Conservation (phyloP, 2,888 invertebrate genomes). For the Leucophenga montana region DNA sequence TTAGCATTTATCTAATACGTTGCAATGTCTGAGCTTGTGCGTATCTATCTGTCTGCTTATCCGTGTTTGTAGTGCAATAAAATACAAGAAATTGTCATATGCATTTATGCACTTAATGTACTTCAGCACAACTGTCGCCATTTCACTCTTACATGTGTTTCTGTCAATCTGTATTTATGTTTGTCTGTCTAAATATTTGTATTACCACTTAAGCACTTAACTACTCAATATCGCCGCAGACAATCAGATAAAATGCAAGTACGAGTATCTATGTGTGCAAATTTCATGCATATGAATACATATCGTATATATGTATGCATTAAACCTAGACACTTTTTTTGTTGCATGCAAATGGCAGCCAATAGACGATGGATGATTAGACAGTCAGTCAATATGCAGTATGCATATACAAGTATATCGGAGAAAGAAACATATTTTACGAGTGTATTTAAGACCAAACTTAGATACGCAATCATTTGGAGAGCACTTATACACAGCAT, state of each 20-base stretch:
- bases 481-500: background rate
- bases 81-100: background rate
- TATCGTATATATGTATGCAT: too few relatives aligned
- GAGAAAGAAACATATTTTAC: background rate
- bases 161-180: background rate
- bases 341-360: background rate
- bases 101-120: slow-evolving; percentile 16
- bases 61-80: background rate
- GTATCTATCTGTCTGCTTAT: background rate
- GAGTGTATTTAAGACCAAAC: background rate
- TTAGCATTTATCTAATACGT: too few relatives aligned
- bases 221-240: slow-evolving; percentile 8
- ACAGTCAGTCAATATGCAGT: background rate
- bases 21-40: background rate
- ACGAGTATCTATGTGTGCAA: too few relatives aligned
- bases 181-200: background rate
- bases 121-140: background rate
- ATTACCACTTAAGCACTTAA: slow-evolving; percentile 21
- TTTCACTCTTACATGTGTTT: background rate
- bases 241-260: slow-evolving; percentile 7
- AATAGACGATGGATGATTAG: background rate
- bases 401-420: background rate
- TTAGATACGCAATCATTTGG: background rate
- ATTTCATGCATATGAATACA: too few relatives aligned
- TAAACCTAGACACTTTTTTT: too few relatives aligned